Evolutionary conservation across 2,888 invertebrate species (phyloP).

Genomic region (Nomada goodeniana): DNA sequence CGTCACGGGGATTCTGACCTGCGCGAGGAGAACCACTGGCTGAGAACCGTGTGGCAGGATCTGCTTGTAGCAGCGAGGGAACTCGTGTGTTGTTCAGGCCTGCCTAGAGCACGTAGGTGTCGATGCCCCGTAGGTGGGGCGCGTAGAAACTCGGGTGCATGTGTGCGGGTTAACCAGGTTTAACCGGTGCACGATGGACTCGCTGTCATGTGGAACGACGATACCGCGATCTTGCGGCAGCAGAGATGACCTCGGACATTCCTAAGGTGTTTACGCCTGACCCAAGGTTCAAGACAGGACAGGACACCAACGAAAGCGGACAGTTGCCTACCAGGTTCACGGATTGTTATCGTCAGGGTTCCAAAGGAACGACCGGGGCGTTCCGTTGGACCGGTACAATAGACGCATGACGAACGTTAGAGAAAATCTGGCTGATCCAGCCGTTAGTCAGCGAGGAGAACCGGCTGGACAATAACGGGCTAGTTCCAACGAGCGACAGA

Average conservation of each 20-base stretch:
- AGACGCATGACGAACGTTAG: not conserved
- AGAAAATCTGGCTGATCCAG: not conserved
- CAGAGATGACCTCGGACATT: not conserved
- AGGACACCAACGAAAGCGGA: too few species aligned
- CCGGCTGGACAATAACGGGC: not conserved
- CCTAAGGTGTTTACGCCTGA: too few species aligned
- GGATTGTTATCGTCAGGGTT: too few species aligned
- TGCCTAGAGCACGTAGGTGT: conserved; percentile 27
- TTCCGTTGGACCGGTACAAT: not conserved
- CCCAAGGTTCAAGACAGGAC: not conserved
- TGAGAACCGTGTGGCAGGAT: conserved; percentile 55
- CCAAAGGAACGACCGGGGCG: too few species aligned
- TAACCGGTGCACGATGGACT: conserved; percentile 2
- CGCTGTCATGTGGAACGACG: conserved; percentile 4
- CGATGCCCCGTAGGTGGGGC: conserved; percentile 10
- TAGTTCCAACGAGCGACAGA: not conserved
- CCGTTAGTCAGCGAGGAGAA: not conserved
- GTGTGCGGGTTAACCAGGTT: conserved; percentile 36
- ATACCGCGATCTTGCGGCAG: conserved; percentile 11
- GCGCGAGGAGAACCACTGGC: conserved; percentile 70
- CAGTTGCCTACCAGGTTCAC: too few species aligned
- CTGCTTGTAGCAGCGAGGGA: conserved; percentile 20
- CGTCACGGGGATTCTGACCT: conserved; percentile 62
- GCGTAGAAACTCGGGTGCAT: conserved; percentile 3
- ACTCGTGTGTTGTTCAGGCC: conserved; percentile 23